A percentile compares a stretch with the other conserved stretches of the same genome.
Evolutionary conservation across 2,113 vertebrate genomes (phyloP).

Genomic region (Heterotis niloticus): DNA sequence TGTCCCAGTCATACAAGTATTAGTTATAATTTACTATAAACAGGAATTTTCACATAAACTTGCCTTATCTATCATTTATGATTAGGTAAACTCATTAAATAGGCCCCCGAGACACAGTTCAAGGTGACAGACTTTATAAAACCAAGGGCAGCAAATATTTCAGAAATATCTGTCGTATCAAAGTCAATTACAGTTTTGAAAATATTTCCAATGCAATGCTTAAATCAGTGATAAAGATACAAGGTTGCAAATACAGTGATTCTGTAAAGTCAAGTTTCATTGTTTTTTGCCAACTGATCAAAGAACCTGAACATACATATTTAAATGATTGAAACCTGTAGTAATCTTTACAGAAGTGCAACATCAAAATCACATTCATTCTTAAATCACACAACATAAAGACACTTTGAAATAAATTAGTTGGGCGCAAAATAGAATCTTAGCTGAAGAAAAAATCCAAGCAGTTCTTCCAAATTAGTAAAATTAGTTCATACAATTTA

Average conservation of each 20-base stretch:
- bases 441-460: constrained; percentile 14
- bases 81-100: no score
- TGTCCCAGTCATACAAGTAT: no score
- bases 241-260: background rate
- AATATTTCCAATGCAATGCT: background rate
- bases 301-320: background rate
- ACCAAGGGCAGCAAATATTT: no score
- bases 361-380: background rate
- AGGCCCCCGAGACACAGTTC: no score
- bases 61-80: background rate
- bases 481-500: background rate
- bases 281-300: constrained; percentile 5
- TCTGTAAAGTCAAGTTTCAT: background rate
- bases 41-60: background rate
- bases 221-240: background rate
- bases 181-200: background rate
- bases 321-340: background rate
- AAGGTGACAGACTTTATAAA: no score
- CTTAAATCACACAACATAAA: background rate
- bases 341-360: background rate
- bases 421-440: background rate
- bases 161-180: no score
- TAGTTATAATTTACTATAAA: no score
- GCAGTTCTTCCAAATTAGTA: background rate
- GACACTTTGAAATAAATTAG: background rate